Evolutionary conservation across 2,113 vertebrate genomes (phyloP).

Genomic region (Phasianus colchicus): DNA sequence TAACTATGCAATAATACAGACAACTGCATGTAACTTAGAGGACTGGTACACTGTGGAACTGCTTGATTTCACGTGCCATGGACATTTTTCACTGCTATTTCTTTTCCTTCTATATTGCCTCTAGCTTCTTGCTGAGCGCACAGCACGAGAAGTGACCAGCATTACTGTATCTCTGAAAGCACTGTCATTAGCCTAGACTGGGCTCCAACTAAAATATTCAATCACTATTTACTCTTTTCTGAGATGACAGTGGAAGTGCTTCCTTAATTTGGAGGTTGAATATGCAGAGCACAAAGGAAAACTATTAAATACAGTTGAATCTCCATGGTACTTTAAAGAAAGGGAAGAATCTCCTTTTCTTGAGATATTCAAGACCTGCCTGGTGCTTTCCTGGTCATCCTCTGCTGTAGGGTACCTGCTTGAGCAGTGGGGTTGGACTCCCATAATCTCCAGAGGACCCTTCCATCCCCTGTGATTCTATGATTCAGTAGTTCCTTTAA

Average conservation of each 20-base stretch:
- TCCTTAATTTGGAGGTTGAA: conserved; percentile 28
- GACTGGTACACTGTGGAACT: neutral
- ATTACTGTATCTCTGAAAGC: neutral
- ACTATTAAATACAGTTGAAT: neutral
- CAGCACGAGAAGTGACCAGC: neutral
- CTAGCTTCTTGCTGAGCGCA: neutral
- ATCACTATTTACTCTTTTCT: neutral
- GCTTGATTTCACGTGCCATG: neutral
- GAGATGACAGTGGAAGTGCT: neutral
- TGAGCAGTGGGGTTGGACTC: no score
- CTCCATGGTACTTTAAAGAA: neutral
- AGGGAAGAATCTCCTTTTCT: neutral
- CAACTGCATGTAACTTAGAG: neutral
- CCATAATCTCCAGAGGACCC: no score
- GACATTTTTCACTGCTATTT: neutral
- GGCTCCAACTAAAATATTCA: neutral
- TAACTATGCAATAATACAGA: neutral
- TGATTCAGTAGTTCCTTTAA: neutral
- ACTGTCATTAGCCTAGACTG: neutral
- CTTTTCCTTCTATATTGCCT: neutral
- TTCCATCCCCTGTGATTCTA: no score
- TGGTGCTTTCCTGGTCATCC: no score
- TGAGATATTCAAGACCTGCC: no score
- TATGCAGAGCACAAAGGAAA: neutral
- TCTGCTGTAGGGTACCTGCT: no score